Conservation (phyloP, 1,140 invertebrate species). For the Formica selysi region DNA sequence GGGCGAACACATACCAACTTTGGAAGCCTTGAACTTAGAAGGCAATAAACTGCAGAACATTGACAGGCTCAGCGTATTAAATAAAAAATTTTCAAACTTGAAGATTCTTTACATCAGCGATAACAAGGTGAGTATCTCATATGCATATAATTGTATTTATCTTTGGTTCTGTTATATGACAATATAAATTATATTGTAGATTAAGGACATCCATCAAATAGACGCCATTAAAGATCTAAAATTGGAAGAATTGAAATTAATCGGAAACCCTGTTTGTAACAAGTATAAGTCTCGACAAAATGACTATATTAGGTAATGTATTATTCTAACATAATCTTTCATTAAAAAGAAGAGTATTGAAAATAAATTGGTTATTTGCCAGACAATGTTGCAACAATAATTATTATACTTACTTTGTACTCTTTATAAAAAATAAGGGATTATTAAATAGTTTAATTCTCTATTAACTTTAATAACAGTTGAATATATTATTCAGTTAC, state of each 20-base stretch:
- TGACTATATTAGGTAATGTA: constrained; percentile 94
- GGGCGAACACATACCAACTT: constrained; percentile 92
- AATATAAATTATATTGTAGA: constrained; percentile 85
- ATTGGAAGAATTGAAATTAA: constrained; percentile 91
- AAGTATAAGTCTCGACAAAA: constrained; percentile 91
- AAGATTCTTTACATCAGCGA: constrained; percentile 93
- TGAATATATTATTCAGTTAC: not conserved
- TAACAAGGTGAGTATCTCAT: constrained; percentile 90
- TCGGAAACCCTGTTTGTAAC: constrained; percentile 93
- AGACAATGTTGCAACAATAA: not conserved
- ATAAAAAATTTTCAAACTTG: constrained; percentile 90
- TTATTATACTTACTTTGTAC: not conserved
- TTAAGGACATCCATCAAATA: constrained; percentile 90
- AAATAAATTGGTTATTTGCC: not conserved
- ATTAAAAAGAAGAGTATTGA: not conserved
- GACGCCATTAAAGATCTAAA: constrained; percentile 90
- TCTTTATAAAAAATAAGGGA: not conserved
- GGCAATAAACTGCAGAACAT: constrained; percentile 92
- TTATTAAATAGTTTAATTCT: constrained; percentile 15
- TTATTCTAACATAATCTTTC: constrained; percentile 44
- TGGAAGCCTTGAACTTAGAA: constrained; percentile 93
- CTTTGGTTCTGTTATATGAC: not conserved
- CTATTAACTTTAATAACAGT: not conserved
- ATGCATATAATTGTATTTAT: not conserved
- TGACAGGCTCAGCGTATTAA: constrained; percentile 89